Conservation (phyloP, 2,797 vertebrate species). For the Xiphorhynchus erythropygius region DNA sequence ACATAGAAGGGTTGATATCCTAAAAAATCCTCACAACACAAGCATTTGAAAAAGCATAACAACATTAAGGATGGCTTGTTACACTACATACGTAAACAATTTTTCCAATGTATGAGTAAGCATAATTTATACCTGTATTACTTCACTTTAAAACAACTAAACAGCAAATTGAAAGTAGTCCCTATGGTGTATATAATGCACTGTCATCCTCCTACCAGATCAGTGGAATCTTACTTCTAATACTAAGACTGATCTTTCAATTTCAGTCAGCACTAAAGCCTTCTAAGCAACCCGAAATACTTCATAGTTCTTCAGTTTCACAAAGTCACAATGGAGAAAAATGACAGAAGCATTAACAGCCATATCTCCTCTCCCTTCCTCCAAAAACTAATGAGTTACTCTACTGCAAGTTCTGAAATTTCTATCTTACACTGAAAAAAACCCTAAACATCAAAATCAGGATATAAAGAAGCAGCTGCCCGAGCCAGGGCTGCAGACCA, state of each 20-base stretch:
- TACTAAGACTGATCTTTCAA: neutral
- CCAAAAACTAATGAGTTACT: neutral
- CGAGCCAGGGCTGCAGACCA: neutral
- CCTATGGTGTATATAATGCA: neutral
- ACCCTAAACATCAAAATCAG: neutral
- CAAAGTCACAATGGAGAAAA: neutral
- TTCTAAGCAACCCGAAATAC: neutral
- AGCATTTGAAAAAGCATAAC: neutral
- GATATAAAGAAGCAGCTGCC: neutral
- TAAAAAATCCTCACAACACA: neutral
- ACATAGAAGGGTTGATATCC: accelerated
- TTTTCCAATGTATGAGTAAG: neutral
- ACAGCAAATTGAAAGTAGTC: neutral
- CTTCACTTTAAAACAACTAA: neutral
- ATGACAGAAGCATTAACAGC: neutral
- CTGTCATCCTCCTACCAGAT: neutral
- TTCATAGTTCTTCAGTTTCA: neutral
- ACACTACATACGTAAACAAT: neutral
- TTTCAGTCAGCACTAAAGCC: neutral
- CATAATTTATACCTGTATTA: neutral
- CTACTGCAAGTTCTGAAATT: neutral
- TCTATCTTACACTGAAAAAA: neutral
- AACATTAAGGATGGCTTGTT: neutral
- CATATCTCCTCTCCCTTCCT: neutral
- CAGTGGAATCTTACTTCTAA: neutral